Evolutionary conservation across 2,797 vertebrate genomes (phyloP).

Genomic region (Gymnodraco acuticeps): DNA sequence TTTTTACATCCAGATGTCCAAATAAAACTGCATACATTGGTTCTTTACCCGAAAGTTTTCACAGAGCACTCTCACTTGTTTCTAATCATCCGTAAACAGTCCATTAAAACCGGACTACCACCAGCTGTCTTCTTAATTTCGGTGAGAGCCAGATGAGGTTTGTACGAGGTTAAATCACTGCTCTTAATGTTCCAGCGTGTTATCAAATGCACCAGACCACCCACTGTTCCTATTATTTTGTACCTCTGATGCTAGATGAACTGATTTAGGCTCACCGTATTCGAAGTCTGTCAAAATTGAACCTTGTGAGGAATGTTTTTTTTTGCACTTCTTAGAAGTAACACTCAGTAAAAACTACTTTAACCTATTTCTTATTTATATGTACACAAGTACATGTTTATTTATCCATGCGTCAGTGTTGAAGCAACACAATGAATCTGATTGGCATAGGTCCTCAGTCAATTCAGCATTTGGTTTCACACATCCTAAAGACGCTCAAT

Average conservation of each 20-base stretch:
- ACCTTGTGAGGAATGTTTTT: slow-evolving; percentile 76
- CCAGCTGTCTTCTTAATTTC: slow-evolving; percentile 41
- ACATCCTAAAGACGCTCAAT: slow-evolving; percentile 67
- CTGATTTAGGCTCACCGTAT: slow-evolving; percentile 40
- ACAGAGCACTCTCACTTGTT: slow-evolving; percentile 44
- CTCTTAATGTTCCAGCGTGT: slow-evolving; percentile 42
- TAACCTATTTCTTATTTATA: slow-evolving; percentile 54
- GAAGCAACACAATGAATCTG: slow-evolving; percentile 74
- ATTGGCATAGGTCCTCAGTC: slow-evolving; percentile 78
- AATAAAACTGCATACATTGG: slow-evolving; percentile 73
- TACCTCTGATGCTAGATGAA: slow-evolving; percentile 35
- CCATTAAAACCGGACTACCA: slow-evolving; percentile 53
- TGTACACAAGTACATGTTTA: slow-evolving; percentile 75
- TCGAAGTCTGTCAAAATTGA: slow-evolving; percentile 61
- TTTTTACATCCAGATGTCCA: slow-evolving; percentile 78
- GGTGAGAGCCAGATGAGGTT: slow-evolving; percentile 63
- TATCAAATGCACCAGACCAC: slow-evolving; percentile 45
- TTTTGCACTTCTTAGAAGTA: slow-evolving; percentile 82
- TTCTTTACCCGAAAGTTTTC: slow-evolving; percentile 46
- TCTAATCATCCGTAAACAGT: slow-evolving; percentile 69
- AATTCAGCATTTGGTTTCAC: slow-evolving; percentile 82
- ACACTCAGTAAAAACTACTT: slow-evolving; percentile 55
- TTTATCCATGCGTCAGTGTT: slow-evolving; percentile 60
- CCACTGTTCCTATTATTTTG: slow-evolving; percentile 14
- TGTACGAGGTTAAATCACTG: slow-evolving; percentile 59